These are phyloP conservation scores for Eupithecia insigniata DNA, from an alignment of 2,888 invertebrate genomes.

Conservation along the genomic window DNA sequence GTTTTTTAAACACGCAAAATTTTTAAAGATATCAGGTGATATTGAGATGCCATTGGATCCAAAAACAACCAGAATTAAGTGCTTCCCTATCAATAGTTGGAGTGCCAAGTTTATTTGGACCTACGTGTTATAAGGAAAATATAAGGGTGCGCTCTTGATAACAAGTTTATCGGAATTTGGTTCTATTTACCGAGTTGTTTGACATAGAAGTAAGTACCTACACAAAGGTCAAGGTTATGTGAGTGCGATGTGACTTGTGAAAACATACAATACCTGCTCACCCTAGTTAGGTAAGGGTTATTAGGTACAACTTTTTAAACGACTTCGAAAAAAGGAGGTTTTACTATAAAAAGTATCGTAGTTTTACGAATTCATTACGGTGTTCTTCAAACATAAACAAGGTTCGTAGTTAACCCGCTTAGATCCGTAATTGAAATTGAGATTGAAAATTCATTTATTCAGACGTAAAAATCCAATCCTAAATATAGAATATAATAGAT, in stretches of 20 bases:
- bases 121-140: background rate
- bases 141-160: slow-evolving; percentile 6
- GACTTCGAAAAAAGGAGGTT: too few relatives aligned
- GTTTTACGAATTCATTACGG: too few relatives aligned
- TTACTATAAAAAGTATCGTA: too few relatives aligned
- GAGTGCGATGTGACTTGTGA: background rate
- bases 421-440: too few relatives aligned
- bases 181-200: background rate
- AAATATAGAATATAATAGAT: too few relatives aligned
- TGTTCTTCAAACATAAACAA: too few relatives aligned
- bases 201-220: background rate
- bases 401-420: too few relatives aligned
- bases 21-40: background rate
- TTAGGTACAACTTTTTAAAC: too few relatives aligned
- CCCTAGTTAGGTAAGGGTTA: background rate
- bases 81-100: slow-evolving; percentile 5
- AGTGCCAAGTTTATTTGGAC: slow-evolving; percentile 1
- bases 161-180: slow-evolving; percentile 5
- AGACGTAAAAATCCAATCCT: too few relatives aligned
- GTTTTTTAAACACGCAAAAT: too few relatives aligned
- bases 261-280: background rate
- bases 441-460: too few relatives aligned
- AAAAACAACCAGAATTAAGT: background rate
- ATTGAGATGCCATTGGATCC: background rate
- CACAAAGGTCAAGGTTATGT: slow-evolving; percentile 3